A percentile compares a stretch with the other conserved stretches of the same genome.
Evolutionary conservation across 1,140 invertebrate species (phyloP).

Genomic region (Amphibalanus amphitrite): DNA sequence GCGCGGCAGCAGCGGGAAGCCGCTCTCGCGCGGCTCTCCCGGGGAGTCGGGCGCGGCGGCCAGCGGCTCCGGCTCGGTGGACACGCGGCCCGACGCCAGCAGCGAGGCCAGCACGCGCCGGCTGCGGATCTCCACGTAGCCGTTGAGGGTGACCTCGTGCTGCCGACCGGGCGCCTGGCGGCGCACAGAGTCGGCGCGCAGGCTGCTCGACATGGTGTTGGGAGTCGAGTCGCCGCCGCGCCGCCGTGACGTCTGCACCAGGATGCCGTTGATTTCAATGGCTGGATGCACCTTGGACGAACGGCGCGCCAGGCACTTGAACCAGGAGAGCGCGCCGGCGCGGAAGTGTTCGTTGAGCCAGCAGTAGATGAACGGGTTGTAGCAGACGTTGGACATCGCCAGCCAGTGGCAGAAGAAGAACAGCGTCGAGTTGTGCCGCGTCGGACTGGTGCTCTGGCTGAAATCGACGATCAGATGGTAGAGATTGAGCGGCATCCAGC

Average conservation of each 20-base stretch:
- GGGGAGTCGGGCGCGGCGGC: not conserved
- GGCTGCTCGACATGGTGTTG: conserved; percentile 3
- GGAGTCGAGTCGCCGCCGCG: not conserved
- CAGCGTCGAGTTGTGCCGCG: conserved; percentile 23
- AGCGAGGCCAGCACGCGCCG: not conserved
- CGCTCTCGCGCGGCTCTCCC: not conserved
- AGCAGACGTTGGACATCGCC: conserved; percentile 35
- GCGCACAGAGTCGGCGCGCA: not conserved
- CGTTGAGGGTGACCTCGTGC: not conserved
- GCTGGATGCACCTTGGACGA: conserved; percentile 40
- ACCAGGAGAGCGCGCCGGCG: conserved; percentile 21
- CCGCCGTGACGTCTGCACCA: conserved; percentile 13
- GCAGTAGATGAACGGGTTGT: conserved; percentile 37
- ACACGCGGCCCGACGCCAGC: not conserved
- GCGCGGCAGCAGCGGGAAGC: not conserved
- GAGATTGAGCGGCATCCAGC: conserved; percentile 34
- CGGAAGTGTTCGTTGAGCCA: conserved; percentile 32
- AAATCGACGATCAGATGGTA: conserved; percentile 30
- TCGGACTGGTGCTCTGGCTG: conserved; percentile 18
- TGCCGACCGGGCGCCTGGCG: not conserved
- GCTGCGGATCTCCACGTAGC: not conserved
- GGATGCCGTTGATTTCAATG: conserved; percentile 44
- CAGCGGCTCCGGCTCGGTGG: not conserved
- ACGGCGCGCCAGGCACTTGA: conserved; percentile 15
- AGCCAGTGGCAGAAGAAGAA: conserved; percentile 29